Conservation (phyloP, 2,113 vertebrate species). For the Lipophrys pholis region DNA sequence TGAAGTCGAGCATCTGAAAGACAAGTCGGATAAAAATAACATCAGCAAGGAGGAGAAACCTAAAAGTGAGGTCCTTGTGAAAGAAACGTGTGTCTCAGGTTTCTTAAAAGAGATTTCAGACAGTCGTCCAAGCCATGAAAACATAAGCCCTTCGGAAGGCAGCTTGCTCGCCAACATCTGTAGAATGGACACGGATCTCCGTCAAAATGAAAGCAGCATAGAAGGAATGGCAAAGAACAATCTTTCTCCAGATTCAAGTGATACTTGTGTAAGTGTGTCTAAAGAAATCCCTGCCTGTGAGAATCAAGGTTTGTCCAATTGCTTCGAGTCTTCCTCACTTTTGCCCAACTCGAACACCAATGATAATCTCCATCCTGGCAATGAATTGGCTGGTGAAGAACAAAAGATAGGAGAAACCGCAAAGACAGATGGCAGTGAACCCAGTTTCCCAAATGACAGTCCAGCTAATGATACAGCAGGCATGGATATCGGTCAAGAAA, state of each 20-base stretch:
- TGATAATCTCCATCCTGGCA: too few relatives aligned
- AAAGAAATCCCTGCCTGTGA: too few relatives aligned
- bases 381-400: too few relatives aligned
- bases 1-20: not conserved
- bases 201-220: not conserved
- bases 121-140: conserved; percentile 6
- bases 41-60: not conserved
- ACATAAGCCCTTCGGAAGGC: conserved; percentile 47
- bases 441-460: too few relatives aligned
- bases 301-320: too few relatives aligned
- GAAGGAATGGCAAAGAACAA: not conserved
- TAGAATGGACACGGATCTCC: not conserved
- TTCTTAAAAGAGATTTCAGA: conserved; percentile 5
- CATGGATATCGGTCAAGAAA: too few relatives aligned
- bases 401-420: too few relatives aligned
- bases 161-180: conserved; percentile 44
- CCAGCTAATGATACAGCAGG: too few relatives aligned
- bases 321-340: too few relatives aligned
- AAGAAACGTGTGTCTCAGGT: not conserved
- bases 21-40: conserved; percentile 17
- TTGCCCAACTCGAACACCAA: too few relatives aligned
- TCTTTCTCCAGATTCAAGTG: conserved; percentile 2
- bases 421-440: too few relatives aligned
- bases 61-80: not conserved
- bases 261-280: not conserved